Percentiles rank a stretch among this genome's conserved stretches.
phyloP scores from a whole-genome alignment of 92 coral and sea anemone genomes.

The Galaxea fascicularis region DNA sequence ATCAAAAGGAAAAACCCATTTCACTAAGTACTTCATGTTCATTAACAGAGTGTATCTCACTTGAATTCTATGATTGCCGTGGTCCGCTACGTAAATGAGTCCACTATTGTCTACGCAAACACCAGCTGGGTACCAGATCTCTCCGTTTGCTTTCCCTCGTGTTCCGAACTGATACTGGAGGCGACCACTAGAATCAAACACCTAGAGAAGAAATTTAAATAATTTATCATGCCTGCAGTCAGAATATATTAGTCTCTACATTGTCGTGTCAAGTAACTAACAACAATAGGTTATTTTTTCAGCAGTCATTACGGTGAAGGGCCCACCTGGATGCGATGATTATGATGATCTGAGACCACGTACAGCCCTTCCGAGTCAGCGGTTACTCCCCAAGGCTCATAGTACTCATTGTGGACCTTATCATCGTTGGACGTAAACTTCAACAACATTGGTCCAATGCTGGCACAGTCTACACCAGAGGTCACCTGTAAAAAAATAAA shows the following conservation, averaged over 20 bases:
- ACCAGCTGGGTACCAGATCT: constrained; percentile 95
- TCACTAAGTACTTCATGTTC: no score
- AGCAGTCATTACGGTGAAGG: no score
- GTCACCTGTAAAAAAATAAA: constrained; percentile 52
- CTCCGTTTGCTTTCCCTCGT: constrained; percentile 88
- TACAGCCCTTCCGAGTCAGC: constrained; percentile 74
- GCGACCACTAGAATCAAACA: constrained; percentile 74
- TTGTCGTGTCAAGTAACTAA: no score
- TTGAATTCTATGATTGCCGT: constrained; percentile 90
- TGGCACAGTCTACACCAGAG: constrained; percentile 86
- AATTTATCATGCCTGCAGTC: not conserved
- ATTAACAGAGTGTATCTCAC: constrained; percentile 18
- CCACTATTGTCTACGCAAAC: constrained; percentile 71
- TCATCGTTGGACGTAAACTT: constrained; percentile 61
- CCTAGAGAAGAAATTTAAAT: constrained; percentile 29
- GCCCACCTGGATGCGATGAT: constrained; percentile 76
- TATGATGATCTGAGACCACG: constrained; percentile 83
- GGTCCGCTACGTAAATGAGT: constrained; percentile 82
- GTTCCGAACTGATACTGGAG: constrained; percentile 79
- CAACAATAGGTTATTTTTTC: no score
- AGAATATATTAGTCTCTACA: no score
- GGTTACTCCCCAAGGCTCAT: constrained; percentile 91
- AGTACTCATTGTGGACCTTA: constrained; percentile 67
- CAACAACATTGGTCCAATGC: constrained; percentile 77
- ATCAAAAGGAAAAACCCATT: no score